phyloP scores from a whole-genome alignment of 1,140 invertebrate genomes.

The Bathynomus jamesi region DNA sequence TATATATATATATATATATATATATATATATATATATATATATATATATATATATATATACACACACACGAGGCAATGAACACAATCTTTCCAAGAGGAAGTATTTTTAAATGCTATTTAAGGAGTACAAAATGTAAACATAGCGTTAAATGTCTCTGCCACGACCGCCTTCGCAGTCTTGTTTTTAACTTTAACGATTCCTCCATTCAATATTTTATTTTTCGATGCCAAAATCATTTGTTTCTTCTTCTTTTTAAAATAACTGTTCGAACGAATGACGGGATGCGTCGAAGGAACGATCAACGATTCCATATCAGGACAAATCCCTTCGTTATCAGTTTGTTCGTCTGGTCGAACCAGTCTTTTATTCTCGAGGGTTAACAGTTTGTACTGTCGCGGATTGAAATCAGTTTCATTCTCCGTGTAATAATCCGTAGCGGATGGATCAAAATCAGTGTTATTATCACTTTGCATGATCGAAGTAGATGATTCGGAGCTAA shows the following conservation, averaged over 20 bases:
- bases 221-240: background rate
- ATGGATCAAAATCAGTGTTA: conserved; percentile 10
- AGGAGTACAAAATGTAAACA: conserved; percentile 35
- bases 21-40: no score
- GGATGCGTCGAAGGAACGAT: background rate
- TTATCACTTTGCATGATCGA: conserved; percentile 26
- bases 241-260: conserved; percentile 1
- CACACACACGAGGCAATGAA: no score
- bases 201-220: conserved; percentile 4
- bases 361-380: no score
- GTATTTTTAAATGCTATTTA: conserved; percentile 1
- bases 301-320: background rate
- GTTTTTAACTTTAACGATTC: conserved; percentile 22
- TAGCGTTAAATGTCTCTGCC: conserved; percentile 32
- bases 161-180: conserved; percentile 28
- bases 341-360: no score
- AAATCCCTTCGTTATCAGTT: no score
- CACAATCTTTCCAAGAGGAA: no score
- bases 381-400: conserved; percentile 15
- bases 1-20: no score
- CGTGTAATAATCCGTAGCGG: conserved; percentile 24
- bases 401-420: conserved; percentile 23
- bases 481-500: conserved; percentile 34
- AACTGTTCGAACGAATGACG: conserved; percentile 13
- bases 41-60: no score